Conservation (phyloP, 2,797 vertebrate species). For the Serranus cabrilla region DNA sequence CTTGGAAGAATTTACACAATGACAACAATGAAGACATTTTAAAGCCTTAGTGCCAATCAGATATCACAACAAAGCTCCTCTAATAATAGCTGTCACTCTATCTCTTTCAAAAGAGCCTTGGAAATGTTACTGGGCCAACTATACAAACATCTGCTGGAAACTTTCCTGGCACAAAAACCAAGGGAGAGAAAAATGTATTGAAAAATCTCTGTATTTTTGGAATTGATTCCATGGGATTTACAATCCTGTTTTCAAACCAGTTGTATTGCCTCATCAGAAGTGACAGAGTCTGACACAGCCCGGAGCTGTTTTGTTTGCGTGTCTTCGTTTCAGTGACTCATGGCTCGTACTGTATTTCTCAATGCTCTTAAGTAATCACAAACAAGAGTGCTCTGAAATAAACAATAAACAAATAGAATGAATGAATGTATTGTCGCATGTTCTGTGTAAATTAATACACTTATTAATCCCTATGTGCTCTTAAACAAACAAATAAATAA, state of each 20-base stretch:
- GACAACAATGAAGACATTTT: not conserved
- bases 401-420: not conserved
- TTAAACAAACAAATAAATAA: not conserved
- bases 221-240: not conserved
- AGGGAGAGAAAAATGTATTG: not conserved
- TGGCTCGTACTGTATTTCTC: not conserved
- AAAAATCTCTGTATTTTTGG: slow-evolving; percentile 5
- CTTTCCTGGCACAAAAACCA: not conserved
- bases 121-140: not conserved
- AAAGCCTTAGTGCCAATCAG: not conserved
- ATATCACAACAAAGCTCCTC: not conserved
- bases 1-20: not conserved
- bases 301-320: not conserved
- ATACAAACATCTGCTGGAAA: slow-evolving; percentile 9
- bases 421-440: not conserved
- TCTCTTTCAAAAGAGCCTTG: not conserved
- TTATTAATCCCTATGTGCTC: not conserved
- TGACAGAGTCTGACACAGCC: not conserved
- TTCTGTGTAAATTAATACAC: not conserved
- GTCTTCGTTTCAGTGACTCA: not conserved
- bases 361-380: not conserved
- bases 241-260: not conserved
- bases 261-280: not conserved
- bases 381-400: not conserved
- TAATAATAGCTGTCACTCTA: slow-evolving; percentile 7